Conservation (phyloP, 2,888 invertebrate genomes). For the Mayetiola destructor region DNA sequence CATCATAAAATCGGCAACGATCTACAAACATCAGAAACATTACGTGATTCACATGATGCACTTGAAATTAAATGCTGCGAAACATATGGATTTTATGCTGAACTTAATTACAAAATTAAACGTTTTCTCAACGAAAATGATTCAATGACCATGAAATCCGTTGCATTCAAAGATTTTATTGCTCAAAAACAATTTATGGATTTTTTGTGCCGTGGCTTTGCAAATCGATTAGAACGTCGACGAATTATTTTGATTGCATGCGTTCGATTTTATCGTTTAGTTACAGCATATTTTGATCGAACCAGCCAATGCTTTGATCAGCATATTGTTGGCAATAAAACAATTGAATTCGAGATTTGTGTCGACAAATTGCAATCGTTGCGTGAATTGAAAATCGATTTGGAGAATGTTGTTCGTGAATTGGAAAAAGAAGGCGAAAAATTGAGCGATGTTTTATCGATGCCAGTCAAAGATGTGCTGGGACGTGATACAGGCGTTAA, state of each 20-base stretch:
- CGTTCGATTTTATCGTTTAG: conserved; percentile 56
- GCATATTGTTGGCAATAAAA: conserved; percentile 46
- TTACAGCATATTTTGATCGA: conserved; percentile 55
- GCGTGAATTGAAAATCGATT: conserved; percentile 43
- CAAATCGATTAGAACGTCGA: conserved; percentile 54
- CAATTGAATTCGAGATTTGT: conserved; percentile 43
- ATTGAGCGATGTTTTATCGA: conserved; percentile 58
- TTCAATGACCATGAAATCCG: conserved; percentile 36
- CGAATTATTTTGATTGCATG: conserved; percentile 61
- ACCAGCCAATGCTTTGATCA: conserved; percentile 53
- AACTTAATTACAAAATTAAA: conserved; percentile 57
- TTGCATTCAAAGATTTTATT: conserved; percentile 45
- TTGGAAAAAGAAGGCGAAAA: conserved; percentile 60
- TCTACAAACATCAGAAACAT: conserved; percentile 52
- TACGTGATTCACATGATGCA: conserved; percentile 57
- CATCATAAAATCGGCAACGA: conserved; percentile 60
- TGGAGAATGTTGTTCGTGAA: conserved; percentile 51
- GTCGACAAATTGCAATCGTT: conserved; percentile 41
- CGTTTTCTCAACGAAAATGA: conserved; percentile 2
- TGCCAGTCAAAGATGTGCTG: conserved; percentile 63
- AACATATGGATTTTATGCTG: conserved; percentile 64
- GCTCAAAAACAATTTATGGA: conserved; percentile 70
- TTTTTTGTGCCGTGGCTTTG: conserved; percentile 63
- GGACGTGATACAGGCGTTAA: conserved; percentile 54
- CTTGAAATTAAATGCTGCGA: conserved; percentile 63